These are phyloP conservation scores for Lota lota DNA, from an alignment of 2,113 vertebrate species.

Conservation along the genomic window DNA sequence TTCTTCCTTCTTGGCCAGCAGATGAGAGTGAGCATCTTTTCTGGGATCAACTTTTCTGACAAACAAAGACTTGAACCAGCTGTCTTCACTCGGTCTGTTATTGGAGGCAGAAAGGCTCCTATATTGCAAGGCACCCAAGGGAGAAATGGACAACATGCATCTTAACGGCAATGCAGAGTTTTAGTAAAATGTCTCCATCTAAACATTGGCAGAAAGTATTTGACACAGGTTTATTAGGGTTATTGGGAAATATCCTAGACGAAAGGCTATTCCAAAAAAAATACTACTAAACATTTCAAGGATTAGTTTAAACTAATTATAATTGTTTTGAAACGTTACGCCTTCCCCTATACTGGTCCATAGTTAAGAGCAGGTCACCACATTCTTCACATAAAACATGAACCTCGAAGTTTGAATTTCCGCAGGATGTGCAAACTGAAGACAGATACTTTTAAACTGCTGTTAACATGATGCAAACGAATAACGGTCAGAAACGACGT, in stretches of 20 bases:
- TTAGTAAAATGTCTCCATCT: background rate
- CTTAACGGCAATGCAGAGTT: background rate
- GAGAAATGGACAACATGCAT: background rate
- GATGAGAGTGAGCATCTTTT: slow-evolving; percentile 95
- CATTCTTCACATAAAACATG: too few relatives aligned
- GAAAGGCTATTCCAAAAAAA: background rate
- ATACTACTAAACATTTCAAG: background rate
- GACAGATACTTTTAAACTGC: too few relatives aligned
- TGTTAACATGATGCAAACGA: too few relatives aligned
- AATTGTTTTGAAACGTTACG: too few relatives aligned
- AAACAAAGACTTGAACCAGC: slow-evolving; percentile 95
- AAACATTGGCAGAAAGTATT: background rate
- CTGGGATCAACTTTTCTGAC: slow-evolving; percentile 94
- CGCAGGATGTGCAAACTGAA: too few relatives aligned
- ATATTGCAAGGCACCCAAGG: background rate
- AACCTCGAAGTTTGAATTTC: too few relatives aligned
- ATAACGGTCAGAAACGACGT: too few relatives aligned
- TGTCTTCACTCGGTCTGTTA: slow-evolving; percentile 79
- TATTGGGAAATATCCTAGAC: background rate
- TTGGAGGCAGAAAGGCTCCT: slow-evolving; percentile 75
- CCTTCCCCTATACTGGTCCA: too few relatives aligned
- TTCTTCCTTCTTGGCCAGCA: slow-evolving; percentile 93
- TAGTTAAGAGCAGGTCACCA: too few relatives aligned
- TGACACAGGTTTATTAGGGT: background rate
- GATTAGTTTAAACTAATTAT: too few relatives aligned